A percentile compares a stretch with the other conserved stretches of the same genome.
Evolutionary conservation across 2,888 invertebrate species (phyloP).

Genomic region (Eilema caniola): DNA sequence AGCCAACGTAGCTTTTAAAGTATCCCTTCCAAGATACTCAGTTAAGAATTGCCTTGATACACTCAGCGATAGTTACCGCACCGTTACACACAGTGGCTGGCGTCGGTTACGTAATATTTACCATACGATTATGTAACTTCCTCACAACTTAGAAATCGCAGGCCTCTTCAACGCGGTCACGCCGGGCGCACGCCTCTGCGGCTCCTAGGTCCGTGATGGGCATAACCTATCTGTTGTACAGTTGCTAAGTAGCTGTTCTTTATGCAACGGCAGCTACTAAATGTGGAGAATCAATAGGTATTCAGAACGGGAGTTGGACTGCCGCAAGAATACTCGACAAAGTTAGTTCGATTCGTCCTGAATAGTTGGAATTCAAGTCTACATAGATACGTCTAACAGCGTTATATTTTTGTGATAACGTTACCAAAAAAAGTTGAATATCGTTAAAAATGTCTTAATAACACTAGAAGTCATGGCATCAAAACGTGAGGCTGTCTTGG

Average conservation of each 20-base stretch:
- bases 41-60: not conserved
- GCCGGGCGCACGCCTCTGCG: not conserved
- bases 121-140: constrained; percentile 49
- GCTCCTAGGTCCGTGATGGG: constrained; percentile 1
- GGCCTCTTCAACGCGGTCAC: constrained; percentile 20
- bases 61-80: constrained; percentile 37
- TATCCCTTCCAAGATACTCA: not conserved
- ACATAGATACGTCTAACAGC: not conserved
- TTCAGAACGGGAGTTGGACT: not conserved
- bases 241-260: not conserved
- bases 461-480: not conserved
- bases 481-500: too few species aligned
- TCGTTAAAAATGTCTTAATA: not conserved
- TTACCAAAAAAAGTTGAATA: not conserved
- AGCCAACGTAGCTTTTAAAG: not conserved
- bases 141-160: constrained; percentile 29
- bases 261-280: not conserved
- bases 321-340: not conserved
- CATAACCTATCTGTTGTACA: constrained; percentile 9
- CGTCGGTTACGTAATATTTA: constrained; percentile 48
- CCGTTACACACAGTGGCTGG: constrained; percentile 44
- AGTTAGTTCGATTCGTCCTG: not conserved
- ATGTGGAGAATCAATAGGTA: not conserved
- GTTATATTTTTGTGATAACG: not conserved
- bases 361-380: not conserved